Evolutionary conservation across 2,797 vertebrate species (phyloP), one percentile per base, ranked within the genome.

Genomic region (Enteromius unitaeniatus): DNA sequence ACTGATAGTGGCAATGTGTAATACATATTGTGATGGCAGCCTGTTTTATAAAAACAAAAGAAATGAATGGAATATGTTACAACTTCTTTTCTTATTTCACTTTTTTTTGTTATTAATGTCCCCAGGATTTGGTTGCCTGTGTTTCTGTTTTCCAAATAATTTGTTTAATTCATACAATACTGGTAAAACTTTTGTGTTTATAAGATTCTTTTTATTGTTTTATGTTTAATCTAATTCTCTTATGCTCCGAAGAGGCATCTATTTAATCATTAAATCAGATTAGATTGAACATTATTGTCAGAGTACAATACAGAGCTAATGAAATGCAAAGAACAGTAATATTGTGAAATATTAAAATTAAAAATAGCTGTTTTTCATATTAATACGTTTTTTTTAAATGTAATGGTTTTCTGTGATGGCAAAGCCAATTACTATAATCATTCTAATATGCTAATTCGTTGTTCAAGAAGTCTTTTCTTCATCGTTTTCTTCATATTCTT

Each of bases 31-130:
- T 40, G 21, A 55, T 53, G 72, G 31, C n/a, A 15, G 11, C 5
- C 72, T 53, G 2, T 37, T 55, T 75, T 75, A 31, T 37, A 37
- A 37, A 74, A 75, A 55, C 31, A 15, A 75, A 55, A 75, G 1
- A 9, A 55, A 9, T 23, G 0, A n/a, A 53, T 21, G 0, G 21
- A 74, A 34, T n/a, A 26, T 37, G 19, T n/a, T 51, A 51, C 1
- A 7, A 11, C 1, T 5, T 26, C 4, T 23, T 26, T 75, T 75
- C 51, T 37, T 55, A 5, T 37, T n/a, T 58, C n/a, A 34, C 6
- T 58, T 21, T 37, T 13, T 21, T 53, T 55, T 55, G 21, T 75
- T 9, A 10, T 73, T 37, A 40, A 40, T 40, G 10, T 34, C 53
- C n/a, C n/a, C 3, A 17, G 40, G 13, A 45, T 45, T 70, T 70